A percentile compares a stretch with the other conserved stretches of the same genome.
phyloP scores from a whole-genome alignment of 2,113 vertebrate genomes.

The Aegypius monachus region DNA sequence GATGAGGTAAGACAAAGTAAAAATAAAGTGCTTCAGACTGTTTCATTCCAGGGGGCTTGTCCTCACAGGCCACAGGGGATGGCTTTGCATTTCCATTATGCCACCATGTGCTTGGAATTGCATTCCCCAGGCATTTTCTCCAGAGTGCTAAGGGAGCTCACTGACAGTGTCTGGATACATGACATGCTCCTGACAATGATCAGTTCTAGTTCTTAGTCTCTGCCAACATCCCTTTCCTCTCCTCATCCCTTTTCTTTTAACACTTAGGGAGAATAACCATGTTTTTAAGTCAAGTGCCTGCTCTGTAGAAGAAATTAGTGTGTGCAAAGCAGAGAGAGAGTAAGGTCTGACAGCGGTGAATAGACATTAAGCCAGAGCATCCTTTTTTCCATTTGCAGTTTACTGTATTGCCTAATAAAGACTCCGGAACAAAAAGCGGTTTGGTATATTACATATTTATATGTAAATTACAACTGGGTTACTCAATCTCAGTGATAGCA shows the following conservation, averaged over 20 bases:
- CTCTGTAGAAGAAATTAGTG: not conserved
- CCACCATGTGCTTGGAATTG: not conserved
- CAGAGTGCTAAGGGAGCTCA: not conserved
- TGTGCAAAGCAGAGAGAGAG: not conserved
- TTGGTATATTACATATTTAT: not conserved
- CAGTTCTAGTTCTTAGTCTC: not conserved
- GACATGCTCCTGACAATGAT: not conserved
- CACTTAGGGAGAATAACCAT: not conserved
- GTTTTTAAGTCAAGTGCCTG: not conserved
- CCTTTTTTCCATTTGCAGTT: not conserved
- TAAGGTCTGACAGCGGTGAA: not conserved
- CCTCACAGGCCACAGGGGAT: not conserved
- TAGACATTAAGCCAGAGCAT: not conserved
- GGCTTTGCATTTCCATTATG: conserved; percentile 11
- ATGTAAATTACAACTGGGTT: not conserved
- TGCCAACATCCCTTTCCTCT: not conserved
- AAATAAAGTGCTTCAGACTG: not conserved
- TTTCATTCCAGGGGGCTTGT: not conserved
- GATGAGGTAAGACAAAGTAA: not conserved
- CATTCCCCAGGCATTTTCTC: not conserved
- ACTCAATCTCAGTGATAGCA: not conserved
- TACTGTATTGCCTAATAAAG: not conserved
- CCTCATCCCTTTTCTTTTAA: not conserved
- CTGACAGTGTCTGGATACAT: not conserved
- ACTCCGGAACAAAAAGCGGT: not conserved